A percentile compares a stretch with the other conserved stretches of the same genome.
phyloP scores from a whole-genome alignment of 2,113 vertebrate species.

The Atrichornis clamosus region DNA sequence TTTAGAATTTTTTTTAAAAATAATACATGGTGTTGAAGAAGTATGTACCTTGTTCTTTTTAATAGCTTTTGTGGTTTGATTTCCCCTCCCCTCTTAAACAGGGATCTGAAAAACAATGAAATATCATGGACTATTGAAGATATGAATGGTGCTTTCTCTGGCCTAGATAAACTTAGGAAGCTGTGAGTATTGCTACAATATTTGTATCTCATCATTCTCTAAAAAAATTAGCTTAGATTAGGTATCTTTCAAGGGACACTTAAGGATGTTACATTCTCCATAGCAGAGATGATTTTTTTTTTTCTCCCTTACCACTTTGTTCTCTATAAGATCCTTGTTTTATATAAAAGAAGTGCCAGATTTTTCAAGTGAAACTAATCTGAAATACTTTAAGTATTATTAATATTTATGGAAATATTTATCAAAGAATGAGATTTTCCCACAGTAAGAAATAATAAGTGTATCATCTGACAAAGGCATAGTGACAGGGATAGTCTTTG shows the following conservation, averaged over 20 bases:
- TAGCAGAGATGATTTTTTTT: background rate
- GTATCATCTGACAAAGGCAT: background rate
- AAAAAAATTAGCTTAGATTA: background rate
- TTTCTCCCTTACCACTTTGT: background rate
- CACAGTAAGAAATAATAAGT: background rate
- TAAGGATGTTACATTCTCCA: background rate
- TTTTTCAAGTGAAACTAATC: background rate
- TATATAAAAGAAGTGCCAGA: background rate
- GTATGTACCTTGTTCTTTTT: background rate
- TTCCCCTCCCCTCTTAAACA: slow-evolving; percentile 30
- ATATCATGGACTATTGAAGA: slow-evolving; percentile 99
- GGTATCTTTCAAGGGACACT: background rate
- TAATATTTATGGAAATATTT: background rate
- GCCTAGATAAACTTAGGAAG: slow-evolving; percentile 84
- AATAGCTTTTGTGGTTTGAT: background rate
- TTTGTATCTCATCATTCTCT: background rate
- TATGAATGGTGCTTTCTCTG: slow-evolving; percentile 97
- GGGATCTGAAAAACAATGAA: slow-evolving; percentile 93
- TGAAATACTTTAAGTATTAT: background rate
- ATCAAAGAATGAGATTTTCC: background rate
- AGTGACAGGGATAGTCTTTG: background rate
- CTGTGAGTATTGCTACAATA: slow-evolving; percentile 79
- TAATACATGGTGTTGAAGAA: background rate
- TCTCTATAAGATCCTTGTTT: background rate
- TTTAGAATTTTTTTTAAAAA: background rate